These are phyloP conservation scores for Maniola hyperantus DNA, from an alignment of 2,888 invertebrate species.

Conservation along the genomic window DNA sequence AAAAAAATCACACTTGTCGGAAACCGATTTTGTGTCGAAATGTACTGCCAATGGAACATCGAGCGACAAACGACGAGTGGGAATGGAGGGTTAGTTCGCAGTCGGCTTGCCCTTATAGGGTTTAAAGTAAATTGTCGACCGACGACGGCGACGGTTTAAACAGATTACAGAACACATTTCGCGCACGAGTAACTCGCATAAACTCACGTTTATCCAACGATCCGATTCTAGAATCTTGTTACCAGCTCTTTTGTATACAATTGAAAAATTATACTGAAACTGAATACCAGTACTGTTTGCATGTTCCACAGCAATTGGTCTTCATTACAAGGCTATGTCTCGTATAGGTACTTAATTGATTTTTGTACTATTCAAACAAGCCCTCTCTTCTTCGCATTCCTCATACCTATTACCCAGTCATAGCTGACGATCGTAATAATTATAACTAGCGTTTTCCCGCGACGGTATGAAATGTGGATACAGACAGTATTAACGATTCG, in stretches of 20 bases:
- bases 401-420: too few relatives aligned
- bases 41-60: too few relatives aligned
- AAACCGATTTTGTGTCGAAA: too few relatives aligned
- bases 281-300: slow-evolving; percentile 24
- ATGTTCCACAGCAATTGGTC: slow-evolving; percentile 28
- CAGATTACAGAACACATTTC: slow-evolving; percentile 7
- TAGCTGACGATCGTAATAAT: too few relatives aligned
- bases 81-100: too few relatives aligned
- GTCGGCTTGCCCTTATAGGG: too few relatives aligned
- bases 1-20: too few relatives aligned
- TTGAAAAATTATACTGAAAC: slow-evolving; percentile 31
- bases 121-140: neutral
- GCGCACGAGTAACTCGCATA: slow-evolving; percentile 29
- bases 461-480: too few relatives aligned
- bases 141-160: slow-evolving; percentile 1
- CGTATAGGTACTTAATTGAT: slow-evolving; percentile 21
- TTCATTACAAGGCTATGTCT: slow-evolving; percentile 22
- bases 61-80: too few relatives aligned
- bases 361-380: neutral
- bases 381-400: neutral
- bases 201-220: slow-evolving; percentile 17
- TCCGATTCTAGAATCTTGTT: neutral
- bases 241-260: slow-evolving; percentile 29
- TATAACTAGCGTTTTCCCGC: too few relatives aligned
- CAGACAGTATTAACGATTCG: too few relatives aligned